A percentile compares a stretch with the other conserved stretches of the same genome.
Conservation (phyloP, 2,113 vertebrate genomes). For the Ciconia stormi region DNA sequence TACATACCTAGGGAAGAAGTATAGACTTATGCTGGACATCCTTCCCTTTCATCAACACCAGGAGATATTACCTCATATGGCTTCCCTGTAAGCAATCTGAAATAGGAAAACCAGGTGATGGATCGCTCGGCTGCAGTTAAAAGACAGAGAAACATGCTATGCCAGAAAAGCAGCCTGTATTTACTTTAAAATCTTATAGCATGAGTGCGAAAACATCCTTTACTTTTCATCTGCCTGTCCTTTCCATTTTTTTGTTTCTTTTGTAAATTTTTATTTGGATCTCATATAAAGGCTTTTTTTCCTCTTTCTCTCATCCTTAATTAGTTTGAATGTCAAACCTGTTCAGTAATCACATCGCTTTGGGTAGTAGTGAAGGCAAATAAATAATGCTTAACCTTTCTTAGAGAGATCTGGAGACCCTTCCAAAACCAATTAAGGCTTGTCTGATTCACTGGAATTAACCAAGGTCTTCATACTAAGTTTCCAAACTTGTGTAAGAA, state of each 20-base stretch:
- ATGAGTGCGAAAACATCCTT: neutral
- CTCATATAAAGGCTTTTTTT: neutral
- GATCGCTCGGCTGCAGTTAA: neutral
- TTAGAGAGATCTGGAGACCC: neutral
- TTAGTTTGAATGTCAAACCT: conserved; percentile 32
- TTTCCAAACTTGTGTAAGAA: neutral
- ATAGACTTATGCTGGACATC: neutral
- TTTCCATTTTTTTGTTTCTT: neutral
- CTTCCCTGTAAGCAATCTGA: neutral
- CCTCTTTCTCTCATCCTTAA: neutral
- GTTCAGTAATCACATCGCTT: neutral
- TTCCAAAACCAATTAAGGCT: neutral
- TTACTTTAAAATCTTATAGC: neutral
- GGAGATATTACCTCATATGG: neutral
- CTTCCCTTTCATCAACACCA: neutral
- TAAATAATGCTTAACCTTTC: conserved; percentile 38
- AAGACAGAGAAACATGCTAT: neutral
- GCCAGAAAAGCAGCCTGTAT: neutral
- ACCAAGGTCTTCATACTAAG: neutral
- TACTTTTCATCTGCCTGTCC: neutral
- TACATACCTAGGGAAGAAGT: neutral
- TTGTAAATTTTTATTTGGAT: neutral
- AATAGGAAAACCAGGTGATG: neutral
- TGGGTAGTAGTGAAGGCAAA: conserved; percentile 24
- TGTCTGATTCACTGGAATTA: neutral